phyloP scores from a whole-genome alignment of 2,888 invertebrate genomes.

The Pelosia muscerda region DNA sequence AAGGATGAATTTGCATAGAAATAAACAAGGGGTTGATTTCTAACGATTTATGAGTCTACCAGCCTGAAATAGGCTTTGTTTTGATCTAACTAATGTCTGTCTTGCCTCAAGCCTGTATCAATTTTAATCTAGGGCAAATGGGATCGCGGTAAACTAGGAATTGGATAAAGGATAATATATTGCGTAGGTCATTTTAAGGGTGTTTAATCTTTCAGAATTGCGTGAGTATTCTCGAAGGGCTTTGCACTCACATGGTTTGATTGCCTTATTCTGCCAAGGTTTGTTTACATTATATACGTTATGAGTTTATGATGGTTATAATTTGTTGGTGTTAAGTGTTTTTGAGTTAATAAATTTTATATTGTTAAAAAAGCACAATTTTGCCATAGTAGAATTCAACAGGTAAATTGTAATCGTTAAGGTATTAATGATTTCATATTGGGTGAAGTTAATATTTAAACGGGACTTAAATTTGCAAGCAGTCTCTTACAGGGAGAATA shows the following conservation, averaged over 20 bases:
- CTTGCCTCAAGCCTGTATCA: constrained; percentile 50
- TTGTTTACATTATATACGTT: neutral
- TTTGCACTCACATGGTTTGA: neutral
- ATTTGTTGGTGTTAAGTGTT: neutral
- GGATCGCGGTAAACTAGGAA: constrained; percentile 18
- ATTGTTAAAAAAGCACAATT: no score
- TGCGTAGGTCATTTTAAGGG: neutral
- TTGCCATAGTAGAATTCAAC: no score
- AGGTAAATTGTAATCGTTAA: no score
- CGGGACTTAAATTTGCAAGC: no score
- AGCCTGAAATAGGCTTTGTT: constrained; percentile 63
- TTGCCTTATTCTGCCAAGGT: neutral
- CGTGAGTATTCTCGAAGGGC: neutral
- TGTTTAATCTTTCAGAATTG: constrained; percentile 5
- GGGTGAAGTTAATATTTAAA: no score
- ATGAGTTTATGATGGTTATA: neutral
- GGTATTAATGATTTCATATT: no score
- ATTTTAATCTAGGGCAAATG: constrained; percentile 29
- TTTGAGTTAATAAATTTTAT: no score
- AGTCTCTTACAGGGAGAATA: no score
- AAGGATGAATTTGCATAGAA: constrained; percentile 77
- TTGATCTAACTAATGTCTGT: constrained; percentile 70
- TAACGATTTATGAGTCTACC: constrained; percentile 66
- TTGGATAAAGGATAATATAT: constrained; percentile 17
- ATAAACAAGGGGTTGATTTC: constrained; percentile 77